phyloP scores from a whole-genome alignment of 2,113 vertebrate genomes.

The Pleuronectes platessa region DNA sequence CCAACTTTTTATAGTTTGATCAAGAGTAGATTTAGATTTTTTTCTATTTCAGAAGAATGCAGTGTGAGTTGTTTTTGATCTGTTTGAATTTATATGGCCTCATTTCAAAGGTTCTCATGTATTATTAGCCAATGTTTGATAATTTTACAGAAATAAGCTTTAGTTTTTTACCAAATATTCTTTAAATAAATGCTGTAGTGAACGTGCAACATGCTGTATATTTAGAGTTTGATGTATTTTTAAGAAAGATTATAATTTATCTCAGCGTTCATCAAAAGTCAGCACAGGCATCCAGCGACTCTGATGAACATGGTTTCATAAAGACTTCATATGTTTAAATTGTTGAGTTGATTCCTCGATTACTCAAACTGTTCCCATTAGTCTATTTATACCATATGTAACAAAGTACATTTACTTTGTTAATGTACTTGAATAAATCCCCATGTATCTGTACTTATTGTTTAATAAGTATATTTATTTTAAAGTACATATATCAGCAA shows the following conservation, averaged over 20 bases:
- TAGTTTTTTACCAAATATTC: conserved; percentile 55
- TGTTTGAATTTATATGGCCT: conserved; percentile 33
- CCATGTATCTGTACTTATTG: too few species aligned
- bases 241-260: not conserved
- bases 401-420: not conserved
- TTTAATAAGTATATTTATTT: too few species aligned
- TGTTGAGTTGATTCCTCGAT: not conserved
- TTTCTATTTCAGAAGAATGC: conserved; percentile 31
- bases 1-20: conserved; percentile 10
- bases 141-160: conserved; percentile 16
- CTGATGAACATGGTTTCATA: too few species aligned
- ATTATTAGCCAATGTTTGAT: conserved; percentile 40
- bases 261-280: not conserved
- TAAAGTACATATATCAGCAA: too few species aligned
- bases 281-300: too few species aligned
- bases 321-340: not conserved
- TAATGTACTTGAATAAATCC: not conserved
- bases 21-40: conserved; percentile 17
- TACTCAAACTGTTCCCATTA: too few species aligned
- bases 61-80: conserved; percentile 34
- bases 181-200: conserved; percentile 53
- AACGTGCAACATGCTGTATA: not conserved
- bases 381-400: not conserved
- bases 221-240: not conserved
- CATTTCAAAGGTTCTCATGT: conserved; percentile 18